Evolutionary conservation across 64 coral and sea anemone genomes (phyloP).

Genomic region (Montipora cactus): DNA sequence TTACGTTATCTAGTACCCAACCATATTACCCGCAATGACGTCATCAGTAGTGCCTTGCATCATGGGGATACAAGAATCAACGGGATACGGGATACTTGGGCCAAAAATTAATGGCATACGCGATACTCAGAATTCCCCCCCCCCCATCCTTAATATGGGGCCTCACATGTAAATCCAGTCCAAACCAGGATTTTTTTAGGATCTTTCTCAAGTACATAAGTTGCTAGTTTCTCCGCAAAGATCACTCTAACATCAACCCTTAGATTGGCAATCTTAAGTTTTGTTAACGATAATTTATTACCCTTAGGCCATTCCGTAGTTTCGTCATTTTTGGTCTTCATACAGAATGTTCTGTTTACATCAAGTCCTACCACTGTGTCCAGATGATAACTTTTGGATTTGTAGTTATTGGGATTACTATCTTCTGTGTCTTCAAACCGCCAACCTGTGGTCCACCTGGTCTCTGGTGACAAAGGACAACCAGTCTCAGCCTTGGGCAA

Average conservation of each 20-base stretch:
- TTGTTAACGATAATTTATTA: neutral
- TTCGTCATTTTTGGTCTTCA: neutral
- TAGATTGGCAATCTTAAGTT: too few species aligned
- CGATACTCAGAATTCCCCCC: too few species aligned
- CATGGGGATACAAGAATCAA: neutral
- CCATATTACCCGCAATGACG: neutral
- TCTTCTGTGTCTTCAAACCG: slow-evolving; percentile 41
- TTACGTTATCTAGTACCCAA: neutral
- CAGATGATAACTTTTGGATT: slow-evolving; percentile 29
- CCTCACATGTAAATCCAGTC: too few species aligned
- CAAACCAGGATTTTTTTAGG: too few species aligned
- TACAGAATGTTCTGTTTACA: slow-evolving; percentile 42
- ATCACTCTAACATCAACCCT: too few species aligned
- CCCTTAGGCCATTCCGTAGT: neutral
- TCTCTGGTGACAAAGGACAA: slow-evolving; percentile 10
- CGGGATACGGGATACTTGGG: neutral
- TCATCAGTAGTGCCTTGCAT: neutral
- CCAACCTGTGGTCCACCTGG: slow-evolving; percentile 20
- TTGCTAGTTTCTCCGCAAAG: too few species aligned
- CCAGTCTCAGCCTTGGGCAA: slow-evolving; percentile 6
- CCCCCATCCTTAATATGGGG: too few species aligned
- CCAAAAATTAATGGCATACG: too few species aligned
- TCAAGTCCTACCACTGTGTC: neutral
- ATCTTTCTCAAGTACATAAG: too few species aligned
- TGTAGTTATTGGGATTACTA: neutral